phyloP scores from a whole-genome alignment of 2,797 vertebrate species.

The Euthynnus affinis region DNA sequence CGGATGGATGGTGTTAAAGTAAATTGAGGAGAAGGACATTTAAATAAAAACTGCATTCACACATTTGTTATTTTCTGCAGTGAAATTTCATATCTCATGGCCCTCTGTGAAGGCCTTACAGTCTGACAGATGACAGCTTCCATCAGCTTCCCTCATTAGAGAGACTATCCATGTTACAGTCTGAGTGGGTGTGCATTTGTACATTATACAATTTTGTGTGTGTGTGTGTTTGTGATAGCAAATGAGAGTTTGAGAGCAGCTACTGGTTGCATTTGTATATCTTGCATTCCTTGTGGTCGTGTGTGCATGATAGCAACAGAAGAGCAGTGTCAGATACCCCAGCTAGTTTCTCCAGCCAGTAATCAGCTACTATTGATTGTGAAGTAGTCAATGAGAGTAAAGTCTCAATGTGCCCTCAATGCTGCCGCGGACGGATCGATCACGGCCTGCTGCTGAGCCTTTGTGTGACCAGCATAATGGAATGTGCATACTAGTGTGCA shows the following conservation, averaged over 20 bases:
- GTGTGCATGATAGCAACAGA: slow-evolving; percentile 39
- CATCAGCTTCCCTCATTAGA: slow-evolving; percentile 58
- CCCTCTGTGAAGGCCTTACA: background rate
- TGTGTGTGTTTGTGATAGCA: background rate
- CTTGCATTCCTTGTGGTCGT: slow-evolving; percentile 40
- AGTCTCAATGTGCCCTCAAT: slow-evolving; percentile 78
- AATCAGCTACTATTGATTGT: slow-evolving; percentile 81
- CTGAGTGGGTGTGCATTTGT: slow-evolving; percentile 29
- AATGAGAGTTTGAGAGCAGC: slow-evolving; percentile 20
- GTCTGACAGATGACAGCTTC: slow-evolving; percentile 33
- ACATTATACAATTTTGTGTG: background rate
- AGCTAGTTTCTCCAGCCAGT: slow-evolving; percentile 66
- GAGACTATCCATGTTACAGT: slow-evolving; percentile 40
- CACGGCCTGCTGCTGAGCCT: slow-evolving; percentile 30
- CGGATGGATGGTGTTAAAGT: slow-evolving; percentile 25
- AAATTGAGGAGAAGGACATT: slow-evolving; percentile 26
- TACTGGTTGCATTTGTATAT: slow-evolving; percentile 43
- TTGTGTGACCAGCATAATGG: slow-evolving; percentile 63
- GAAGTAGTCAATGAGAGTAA: slow-evolving; percentile 76
- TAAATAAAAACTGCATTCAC: slow-evolving; percentile 12
- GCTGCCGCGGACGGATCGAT: slow-evolving; percentile 70
- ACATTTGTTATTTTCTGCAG: background rate
- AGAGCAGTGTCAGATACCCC: slow-evolving; percentile 36
- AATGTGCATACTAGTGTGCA: slow-evolving; percentile 46
- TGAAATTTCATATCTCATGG: background rate